Percentiles rank a stretch among this genome's conserved stretches.
phyloP scores from a whole-genome alignment of 2,797 vertebrate species.

The Meda fulgida region DNA sequence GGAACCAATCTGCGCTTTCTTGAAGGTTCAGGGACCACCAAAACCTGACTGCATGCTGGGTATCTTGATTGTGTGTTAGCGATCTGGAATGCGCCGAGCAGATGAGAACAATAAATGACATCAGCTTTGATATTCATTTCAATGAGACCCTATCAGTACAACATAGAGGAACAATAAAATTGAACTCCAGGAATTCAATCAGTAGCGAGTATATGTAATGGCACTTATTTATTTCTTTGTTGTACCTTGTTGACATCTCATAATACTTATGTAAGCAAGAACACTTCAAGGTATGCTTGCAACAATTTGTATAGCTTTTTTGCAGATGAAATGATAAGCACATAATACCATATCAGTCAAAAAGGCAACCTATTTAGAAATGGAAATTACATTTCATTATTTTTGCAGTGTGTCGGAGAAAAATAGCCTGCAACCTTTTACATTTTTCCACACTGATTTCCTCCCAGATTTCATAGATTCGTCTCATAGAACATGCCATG shows the following conservation, averaged over 20 bases:
- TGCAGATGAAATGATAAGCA: neutral
- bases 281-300: neutral
- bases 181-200: conserved; percentile 19
- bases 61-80: conserved; percentile 66
- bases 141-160: conserved; percentile 29
- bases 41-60: conserved; percentile 58
- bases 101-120: conserved; percentile 53
- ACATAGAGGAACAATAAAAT: neutral
- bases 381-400: conserved; percentile 3
- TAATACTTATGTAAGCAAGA: neutral
- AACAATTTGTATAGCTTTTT: neutral
- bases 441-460: neutral
- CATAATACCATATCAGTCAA: neutral
- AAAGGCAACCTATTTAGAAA: neutral
- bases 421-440: neutral
- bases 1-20: conserved; percentile 77
- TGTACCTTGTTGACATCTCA: conserved; percentile 15
- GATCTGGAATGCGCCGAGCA: conserved; percentile 48
- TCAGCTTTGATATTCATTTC: conserved; percentile 45
- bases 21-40: conserved; percentile 70
- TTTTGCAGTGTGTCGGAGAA: neutral
- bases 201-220: neutral
- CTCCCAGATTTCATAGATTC: neutral
- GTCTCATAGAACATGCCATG: neutral
- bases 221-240: neutral